A percentile compares a stretch with the other conserved stretches of the same genome.
Conservation (phyloP, 2,797 vertebrate species). For the Aratinga solstitialis region DNA sequence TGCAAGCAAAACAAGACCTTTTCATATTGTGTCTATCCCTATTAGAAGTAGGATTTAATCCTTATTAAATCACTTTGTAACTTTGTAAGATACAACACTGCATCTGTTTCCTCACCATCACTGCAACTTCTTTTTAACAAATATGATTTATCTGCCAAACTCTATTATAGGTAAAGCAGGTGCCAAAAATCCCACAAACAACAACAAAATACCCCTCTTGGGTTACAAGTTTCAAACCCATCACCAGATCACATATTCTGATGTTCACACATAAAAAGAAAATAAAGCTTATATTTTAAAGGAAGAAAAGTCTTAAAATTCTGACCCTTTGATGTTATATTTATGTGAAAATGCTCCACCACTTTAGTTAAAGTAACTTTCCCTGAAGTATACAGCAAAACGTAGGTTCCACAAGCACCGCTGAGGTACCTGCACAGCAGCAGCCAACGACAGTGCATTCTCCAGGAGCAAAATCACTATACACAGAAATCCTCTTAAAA, state of each 20-base stretch:
- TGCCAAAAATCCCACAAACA: neutral
- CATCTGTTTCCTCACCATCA: neutral
- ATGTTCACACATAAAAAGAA: neutral
- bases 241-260: neutral
- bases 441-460: neutral
- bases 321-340: neutral
- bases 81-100: neutral
- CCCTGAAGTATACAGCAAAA: neutral
- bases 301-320: neutral
- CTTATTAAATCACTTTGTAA: neutral
- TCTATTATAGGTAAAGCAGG: neutral
- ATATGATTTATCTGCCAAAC: neutral
- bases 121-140: neutral
- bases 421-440: neutral
- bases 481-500: conserved; percentile 42
- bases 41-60: neutral
- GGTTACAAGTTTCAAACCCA: neutral
- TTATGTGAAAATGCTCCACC: neutral
- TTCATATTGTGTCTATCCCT: too few relatives aligned
- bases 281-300: neutral
- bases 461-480: neutral
- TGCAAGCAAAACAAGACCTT: neutral
- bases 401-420: neutral
- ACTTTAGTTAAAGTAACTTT: neutral
- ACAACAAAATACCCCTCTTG: neutral